Base-by-base conservation (phyloP, 2,797 vertebrate genomes). In the Darevskia mixta region DNA sequence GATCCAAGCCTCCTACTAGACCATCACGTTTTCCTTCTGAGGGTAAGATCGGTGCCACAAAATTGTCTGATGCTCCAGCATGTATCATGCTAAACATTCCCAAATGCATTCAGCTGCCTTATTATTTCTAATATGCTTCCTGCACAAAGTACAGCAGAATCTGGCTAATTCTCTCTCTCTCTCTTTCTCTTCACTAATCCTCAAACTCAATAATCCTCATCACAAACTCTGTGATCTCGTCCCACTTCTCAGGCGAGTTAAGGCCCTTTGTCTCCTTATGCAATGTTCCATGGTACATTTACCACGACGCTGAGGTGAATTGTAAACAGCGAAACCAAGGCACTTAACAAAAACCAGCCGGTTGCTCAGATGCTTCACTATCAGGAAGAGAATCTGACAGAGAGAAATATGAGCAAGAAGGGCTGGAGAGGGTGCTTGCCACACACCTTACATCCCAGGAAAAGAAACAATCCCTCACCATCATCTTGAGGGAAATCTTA, bases 61-160 rank as follows among this genome's bases (percentile, higher is more conserved):
- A 29, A 73, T 35, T 72, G 71, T 6, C 32, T 72, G 13, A 32
- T 32, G 82, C 27, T 89, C 88, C 27, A 61, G 58, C 64, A 5
- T 1, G 17, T 43, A 79, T 82, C 78, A 76, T 41, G 61, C 0
- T n/a, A 89, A 90, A 49, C 76, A 58, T 77, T 61, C 55, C 8
- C 77, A 73, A 38, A 1, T 67, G 45, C 43, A 0, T 91, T 94
- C 90, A 79, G 89, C 92, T 88, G 83, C 85, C 92, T 88, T 76
- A 67, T 90, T 49, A 79, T 18, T 0, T 77, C 86, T 92, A 90
- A 83, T 25, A 87, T 79, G 89, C 90, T 93, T 86, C 89, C 90
- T 88, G 94, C 82, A 89, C 90, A 90, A 85, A 90, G 91, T 89
- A 89, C 91, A 91, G 86, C 4, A 75, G 85, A 93, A 95, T 85